Evolutionary conservation across 2,113 vertebrate genomes (phyloP), one percentile per base, ranked within the genome.

Genomic region (Acanthisitta chloris): DNA sequence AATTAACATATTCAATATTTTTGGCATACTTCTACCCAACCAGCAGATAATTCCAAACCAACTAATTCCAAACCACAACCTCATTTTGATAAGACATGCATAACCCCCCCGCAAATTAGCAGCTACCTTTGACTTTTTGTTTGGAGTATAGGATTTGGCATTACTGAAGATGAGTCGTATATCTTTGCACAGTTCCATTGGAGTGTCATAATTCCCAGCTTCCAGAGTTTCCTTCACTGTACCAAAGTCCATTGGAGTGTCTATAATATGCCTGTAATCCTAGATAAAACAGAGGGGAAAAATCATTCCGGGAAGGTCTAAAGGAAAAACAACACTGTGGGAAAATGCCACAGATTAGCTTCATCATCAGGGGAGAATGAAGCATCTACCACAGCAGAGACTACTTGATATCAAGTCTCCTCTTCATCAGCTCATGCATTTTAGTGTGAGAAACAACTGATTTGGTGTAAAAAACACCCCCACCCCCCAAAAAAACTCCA

Each of bases 131-230:
- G 99, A 99, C 69, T 98, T 99, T 96, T 99, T 99, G 97, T 99
- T 99, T 86, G 99, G 99, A 34, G 99, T 99, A 94, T 99, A 99
- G 45, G 98, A 98, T 98, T 99, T 99, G 80, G 99, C 99, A 85
- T 99, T 99, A 70, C 98, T 98, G 96, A 99, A 99, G 98, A 99
- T 99, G 49, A 99, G 97, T 49, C 99, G 98, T 28, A 98, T 98
- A 86, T 99, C 99, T 98, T 99, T 99, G 98, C 99, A 99, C 82
- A 99, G 96, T 96, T 99, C 99, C 76, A 98, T 94, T 19, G 99
- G 99, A 95, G 98, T 99, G 90, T 99, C 99, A 12, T 99, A 99
- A 96, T 97, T 98, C 69, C 98, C 99, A 26, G 98, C 98, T 92
- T 98, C 98, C 83, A 99, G 96, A 23, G 97, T 98, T 94, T 98